Percentiles rank a stretch among this genome's conserved stretches.
These are phyloP conservation scores for Mesoligia furuncula DNA, from an alignment of 2,888 invertebrate species.

Conservation along the genomic window DNA sequence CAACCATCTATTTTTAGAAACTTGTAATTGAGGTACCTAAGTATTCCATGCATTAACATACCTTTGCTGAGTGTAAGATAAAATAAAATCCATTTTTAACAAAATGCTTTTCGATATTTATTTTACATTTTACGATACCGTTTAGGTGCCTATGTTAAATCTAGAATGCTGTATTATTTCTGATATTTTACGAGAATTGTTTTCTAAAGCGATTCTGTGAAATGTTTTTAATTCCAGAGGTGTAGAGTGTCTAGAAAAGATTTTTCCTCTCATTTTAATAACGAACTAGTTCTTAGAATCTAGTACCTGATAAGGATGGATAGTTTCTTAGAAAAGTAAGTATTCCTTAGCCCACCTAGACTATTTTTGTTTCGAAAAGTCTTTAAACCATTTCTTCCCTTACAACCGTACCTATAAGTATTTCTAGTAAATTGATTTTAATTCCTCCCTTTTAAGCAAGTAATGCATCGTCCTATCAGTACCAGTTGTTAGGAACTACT, in stretches of 20 bases:
- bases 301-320: neutral
- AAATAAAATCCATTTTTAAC: slow-evolving; percentile 15
- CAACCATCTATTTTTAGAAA: slow-evolving; percentile 11
- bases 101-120: slow-evolving; percentile 7
- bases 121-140: slow-evolving; percentile 17
- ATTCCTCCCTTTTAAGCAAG: neutral
- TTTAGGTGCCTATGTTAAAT: neutral
- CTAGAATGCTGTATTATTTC: slow-evolving; percentile 19
- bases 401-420: neutral
- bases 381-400: neutral
- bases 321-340: neutral
- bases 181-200: slow-evolving; percentile 30
- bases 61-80: slow-evolving; percentile 12
- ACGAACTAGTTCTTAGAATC: neutral
- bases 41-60: slow-evolving; percentile 25
- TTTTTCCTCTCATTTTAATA: neutral
- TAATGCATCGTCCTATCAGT: neutral
- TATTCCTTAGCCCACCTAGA: neutral
- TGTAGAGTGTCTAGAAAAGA: neutral
- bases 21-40: neutral
- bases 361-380: neutral
- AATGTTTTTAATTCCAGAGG: slow-evolving; percentile 13
- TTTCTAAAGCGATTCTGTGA: slow-evolving; percentile 11
- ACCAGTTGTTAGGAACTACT: neutral
- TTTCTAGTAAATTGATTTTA: neutral